Evolutionary conservation across 2,888 invertebrate genomes (phyloP).

Genomic region (Geotrupes spiniger): DNA sequence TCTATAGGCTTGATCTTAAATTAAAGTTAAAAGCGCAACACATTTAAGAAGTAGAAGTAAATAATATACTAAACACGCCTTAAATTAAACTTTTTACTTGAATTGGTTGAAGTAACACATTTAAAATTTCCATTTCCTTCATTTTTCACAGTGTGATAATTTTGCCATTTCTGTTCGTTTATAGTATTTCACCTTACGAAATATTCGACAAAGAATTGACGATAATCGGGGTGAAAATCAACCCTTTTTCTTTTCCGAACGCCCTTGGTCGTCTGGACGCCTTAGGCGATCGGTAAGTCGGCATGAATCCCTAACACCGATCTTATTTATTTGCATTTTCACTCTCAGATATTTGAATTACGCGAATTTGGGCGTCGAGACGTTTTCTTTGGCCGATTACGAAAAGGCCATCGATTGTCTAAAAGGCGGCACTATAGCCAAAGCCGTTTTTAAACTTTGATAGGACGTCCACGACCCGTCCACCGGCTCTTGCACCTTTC

Average conservation of each 20-base stretch:
- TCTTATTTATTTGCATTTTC: constrained; percentile 8
- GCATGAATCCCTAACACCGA: constrained; percentile 17
- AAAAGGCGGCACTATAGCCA: constrained; percentile 57
- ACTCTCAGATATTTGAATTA: constrained; percentile 58
- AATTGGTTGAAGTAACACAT: too few relatives aligned
- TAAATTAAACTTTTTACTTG: too few relatives aligned
- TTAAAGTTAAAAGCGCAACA: too few relatives aligned
- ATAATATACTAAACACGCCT: too few relatives aligned
- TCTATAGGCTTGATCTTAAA: too few relatives aligned
- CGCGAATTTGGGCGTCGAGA: constrained; percentile 58
- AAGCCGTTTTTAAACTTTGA: constrained; percentile 58
- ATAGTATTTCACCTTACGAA: constrained; percentile 57
- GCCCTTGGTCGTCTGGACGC: constrained; percentile 62
- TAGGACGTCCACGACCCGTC: too few relatives aligned
- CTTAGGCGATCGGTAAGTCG: constrained; percentile 57
- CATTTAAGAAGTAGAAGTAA: too few relatives aligned
- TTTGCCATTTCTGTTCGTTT: background rate
- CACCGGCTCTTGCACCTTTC: too few relatives aligned
- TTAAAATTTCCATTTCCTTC: too few relatives aligned
- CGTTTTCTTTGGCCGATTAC: constrained; percentile 56
- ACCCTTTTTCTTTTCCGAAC: constrained; percentile 65
- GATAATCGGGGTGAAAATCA: constrained; percentile 64
- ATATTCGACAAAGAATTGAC: constrained; percentile 64
- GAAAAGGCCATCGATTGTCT: constrained; percentile 55
- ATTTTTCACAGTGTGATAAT: too few relatives aligned